Percentiles rank a stretch among this genome's conserved stretches.
Evolutionary conservation across 1,140 invertebrate genomes (phyloP).

Genomic region (Calephelis nemesis): DNA sequence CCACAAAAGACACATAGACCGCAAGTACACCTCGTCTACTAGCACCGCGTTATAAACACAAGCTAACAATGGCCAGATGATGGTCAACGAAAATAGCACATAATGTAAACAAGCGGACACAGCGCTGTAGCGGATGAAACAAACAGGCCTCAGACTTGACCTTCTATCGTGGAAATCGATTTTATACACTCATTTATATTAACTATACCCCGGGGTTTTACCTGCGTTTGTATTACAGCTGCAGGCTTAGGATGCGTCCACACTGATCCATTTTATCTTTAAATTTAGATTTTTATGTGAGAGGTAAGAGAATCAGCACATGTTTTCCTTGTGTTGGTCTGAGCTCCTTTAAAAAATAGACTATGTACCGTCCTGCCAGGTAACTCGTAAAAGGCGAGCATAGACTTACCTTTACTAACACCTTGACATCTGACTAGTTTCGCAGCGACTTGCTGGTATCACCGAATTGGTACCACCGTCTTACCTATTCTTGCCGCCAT

Average conservation of each 20-base stretch:
- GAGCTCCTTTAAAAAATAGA: too few species aligned
- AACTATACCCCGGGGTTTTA: conserved; percentile 9
- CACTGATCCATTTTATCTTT: too few species aligned
- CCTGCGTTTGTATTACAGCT: neutral
- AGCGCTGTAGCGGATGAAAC: conserved; percentile 50
- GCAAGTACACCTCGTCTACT: conserved; percentile 34
- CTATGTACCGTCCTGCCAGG: too few species aligned
- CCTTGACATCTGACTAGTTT: too few species aligned
- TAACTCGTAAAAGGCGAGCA: too few species aligned
- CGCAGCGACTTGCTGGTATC: too few species aligned
- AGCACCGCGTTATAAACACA: conserved; percentile 55
- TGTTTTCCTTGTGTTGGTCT: too few species aligned
- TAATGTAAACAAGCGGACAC: conserved; percentile 72
- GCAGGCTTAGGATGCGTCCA: neutral
- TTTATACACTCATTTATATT: conserved; percentile 21
- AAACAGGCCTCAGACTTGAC: conserved; percentile 36
- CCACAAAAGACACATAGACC: conserved; percentile 53
- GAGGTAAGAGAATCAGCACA: too few species aligned
- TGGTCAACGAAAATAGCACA: conserved; percentile 71
- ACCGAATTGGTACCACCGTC: too few species aligned
- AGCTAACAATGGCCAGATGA: conserved; percentile 75
- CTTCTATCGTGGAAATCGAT: conserved; percentile 26
- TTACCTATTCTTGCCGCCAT: too few species aligned
- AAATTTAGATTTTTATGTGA: too few species aligned
- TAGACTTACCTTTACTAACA: too few species aligned